A percentile compares a stretch with the other conserved stretches of the same genome.
These are phyloP conservation scores for Diorhabda elongata DNA, from an alignment of 1,140 invertebrate species.

Conservation along the genomic window DNA sequence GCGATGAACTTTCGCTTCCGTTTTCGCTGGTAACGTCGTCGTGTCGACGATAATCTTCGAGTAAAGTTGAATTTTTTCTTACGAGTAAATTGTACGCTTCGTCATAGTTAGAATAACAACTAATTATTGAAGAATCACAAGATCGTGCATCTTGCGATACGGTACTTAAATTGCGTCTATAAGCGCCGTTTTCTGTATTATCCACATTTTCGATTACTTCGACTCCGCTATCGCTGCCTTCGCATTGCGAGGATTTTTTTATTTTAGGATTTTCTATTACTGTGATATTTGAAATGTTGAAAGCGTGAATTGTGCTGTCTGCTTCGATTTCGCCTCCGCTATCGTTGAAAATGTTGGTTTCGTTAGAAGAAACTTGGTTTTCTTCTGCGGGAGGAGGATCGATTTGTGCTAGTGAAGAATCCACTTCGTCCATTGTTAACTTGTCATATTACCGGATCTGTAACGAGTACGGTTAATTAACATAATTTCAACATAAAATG, in stretches of 20 bases:
- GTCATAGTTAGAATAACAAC: constrained; percentile 67
- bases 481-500: no score
- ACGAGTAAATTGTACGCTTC: constrained; percentile 55
- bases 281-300: constrained; percentile 36
- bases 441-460: constrained; percentile 4
- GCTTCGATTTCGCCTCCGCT: constrained; percentile 27
- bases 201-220: constrained; percentile 62
- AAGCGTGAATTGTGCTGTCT: constrained; percentile 37
- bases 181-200: constrained; percentile 46
- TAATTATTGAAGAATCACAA: constrained; percentile 71
- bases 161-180: constrained; percentile 51
- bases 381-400: background rate
- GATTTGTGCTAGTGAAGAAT: background rate
- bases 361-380: background rate
- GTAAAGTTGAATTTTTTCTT: constrained; percentile 48
- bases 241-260: constrained; percentile 41
- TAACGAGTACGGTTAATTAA: background rate
- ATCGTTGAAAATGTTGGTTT: constrained; percentile 7
- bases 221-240: constrained; percentile 75
- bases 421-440: constrained; percentile 4
- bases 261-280: constrained; percentile 34
- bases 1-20: constrained; percentile 70
- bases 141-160: constrained; percentile 61
- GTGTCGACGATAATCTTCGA: constrained; percentile 47
- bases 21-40: constrained; percentile 62